Evolutionary conservation across 2,113 vertebrate species (phyloP).

Genomic region (Zosterops hypoxanthus): DNA sequence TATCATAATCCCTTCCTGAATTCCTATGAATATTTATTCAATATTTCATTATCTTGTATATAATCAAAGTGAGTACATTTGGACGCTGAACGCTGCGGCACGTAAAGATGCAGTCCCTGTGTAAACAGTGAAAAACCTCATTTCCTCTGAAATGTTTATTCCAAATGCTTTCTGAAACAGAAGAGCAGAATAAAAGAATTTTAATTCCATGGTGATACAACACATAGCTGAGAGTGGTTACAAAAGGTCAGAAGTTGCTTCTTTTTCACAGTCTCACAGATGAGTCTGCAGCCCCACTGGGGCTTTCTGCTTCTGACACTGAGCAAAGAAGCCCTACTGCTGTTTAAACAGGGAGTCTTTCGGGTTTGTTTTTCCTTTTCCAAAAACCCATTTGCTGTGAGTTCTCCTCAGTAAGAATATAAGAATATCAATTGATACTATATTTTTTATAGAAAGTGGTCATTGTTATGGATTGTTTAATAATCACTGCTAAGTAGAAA

Average conservation of each 20-base stretch:
- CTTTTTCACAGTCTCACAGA: not conserved
- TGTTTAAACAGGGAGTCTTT: not conserved
- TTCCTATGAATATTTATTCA: slow-evolving; percentile 37
- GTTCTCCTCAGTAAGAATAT: not conserved
- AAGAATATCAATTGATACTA: slow-evolving; percentile 17
- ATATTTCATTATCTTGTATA: not conserved
- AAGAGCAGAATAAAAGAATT: not conserved
- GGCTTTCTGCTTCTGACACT: not conserved
- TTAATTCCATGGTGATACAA: not conserved
- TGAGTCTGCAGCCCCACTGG: not conserved
- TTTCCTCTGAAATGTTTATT: slow-evolving; percentile 35
- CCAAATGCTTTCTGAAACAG: not conserved
- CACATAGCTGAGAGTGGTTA: not conserved
- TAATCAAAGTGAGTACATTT: slow-evolving; percentile 30
- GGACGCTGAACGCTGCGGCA: not conserved
- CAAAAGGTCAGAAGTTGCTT: slow-evolving; percentile 14
- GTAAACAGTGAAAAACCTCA: not conserved
- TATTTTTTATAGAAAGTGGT: slow-evolving; percentile 32
- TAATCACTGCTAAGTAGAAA: slow-evolving; percentile 57
- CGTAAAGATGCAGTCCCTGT: not conserved
- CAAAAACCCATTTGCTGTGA: not conserved
- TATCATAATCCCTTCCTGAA: not conserved
- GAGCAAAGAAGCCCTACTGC: not conserved
- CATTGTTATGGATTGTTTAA: slow-evolving; percentile 57
- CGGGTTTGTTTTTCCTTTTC: not conserved